phyloP scores from a whole-genome alignment of 2,797 vertebrate species.

The Chaetophractus vellerosus region DNA sequence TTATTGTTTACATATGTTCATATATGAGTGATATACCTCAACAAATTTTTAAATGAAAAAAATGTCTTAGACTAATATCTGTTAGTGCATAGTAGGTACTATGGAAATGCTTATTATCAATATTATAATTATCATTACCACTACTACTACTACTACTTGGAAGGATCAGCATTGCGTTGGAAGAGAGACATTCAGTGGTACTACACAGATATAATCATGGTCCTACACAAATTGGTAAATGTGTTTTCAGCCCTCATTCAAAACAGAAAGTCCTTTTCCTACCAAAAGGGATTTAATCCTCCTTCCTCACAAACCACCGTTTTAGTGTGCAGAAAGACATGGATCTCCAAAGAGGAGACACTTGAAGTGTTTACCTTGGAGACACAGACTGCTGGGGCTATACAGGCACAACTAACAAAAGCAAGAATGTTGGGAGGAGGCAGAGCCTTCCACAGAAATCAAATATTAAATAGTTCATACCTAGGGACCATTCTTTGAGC shows the following conservation, averaged over 20 bases:
- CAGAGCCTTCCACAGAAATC: not conserved
- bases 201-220: not conserved
- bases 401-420: not conserved
- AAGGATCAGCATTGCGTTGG: not conserved
- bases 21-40: no score
- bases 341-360: conserved; percentile 14
- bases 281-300: not conserved
- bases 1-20: no score
- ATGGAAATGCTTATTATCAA: not conserved
- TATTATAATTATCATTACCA: not conserved
- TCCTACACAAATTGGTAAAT: not conserved
- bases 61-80: not conserved
- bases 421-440: not conserved
- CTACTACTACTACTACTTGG: not conserved
- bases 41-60: no score
- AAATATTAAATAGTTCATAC: not conserved
- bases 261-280: conserved; percentile 40
- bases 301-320: not conserved
- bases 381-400: not conserved
- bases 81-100: not conserved
- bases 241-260: not conserved
- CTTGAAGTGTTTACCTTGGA: not conserved
- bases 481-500: not conserved
- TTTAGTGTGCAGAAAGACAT: not conserved
- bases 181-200: not conserved